Percentiles rank a stretch among this genome's conserved stretches.
Conservation (phyloP, 2,888 invertebrate genomes). For the Conchocele bisecta region DNA sequence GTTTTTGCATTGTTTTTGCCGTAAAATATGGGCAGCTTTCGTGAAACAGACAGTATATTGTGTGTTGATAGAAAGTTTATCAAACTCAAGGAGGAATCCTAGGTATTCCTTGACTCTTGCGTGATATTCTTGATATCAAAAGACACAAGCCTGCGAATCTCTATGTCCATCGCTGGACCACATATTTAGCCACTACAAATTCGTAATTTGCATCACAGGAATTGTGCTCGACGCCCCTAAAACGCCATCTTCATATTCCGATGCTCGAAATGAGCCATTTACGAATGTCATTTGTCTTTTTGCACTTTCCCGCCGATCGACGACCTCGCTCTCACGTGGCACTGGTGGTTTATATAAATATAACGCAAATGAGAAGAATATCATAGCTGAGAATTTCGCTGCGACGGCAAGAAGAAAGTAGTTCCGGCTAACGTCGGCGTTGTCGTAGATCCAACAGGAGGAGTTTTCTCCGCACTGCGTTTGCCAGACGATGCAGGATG, state of each 20-base stretch:
- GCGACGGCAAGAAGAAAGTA: constrained; percentile 62
- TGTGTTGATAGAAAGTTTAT: no score
- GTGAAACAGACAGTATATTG: no score
- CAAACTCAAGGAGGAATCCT: no score
- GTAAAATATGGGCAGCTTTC: no score
- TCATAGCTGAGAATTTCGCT: constrained; percentile 49
- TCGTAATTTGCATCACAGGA: no score
- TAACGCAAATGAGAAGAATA: constrained; percentile 59
- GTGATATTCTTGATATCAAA: no score
- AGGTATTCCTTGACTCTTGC: no score
- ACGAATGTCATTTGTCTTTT: constrained; percentile 49
- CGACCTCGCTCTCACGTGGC: background rate
- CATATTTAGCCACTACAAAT: no score
- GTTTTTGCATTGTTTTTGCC: no score
- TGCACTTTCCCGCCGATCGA: constrained; percentile 26
- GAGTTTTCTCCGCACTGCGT: constrained; percentile 59
- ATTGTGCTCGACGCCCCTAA: no score
- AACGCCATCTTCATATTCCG: constrained; percentile 50
- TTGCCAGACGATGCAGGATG: constrained; percentile 63
- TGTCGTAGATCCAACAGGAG: constrained; percentile 67
- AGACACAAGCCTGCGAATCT: no score
- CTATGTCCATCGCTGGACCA: no score
- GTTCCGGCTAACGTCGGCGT: constrained; percentile 57
- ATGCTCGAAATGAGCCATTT: constrained; percentile 51
- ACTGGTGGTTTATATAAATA: constrained; percentile 61